phyloP scores from a whole-genome alignment of 2,113 vertebrate species.

The Cyprinodon tularosa region DNA sequence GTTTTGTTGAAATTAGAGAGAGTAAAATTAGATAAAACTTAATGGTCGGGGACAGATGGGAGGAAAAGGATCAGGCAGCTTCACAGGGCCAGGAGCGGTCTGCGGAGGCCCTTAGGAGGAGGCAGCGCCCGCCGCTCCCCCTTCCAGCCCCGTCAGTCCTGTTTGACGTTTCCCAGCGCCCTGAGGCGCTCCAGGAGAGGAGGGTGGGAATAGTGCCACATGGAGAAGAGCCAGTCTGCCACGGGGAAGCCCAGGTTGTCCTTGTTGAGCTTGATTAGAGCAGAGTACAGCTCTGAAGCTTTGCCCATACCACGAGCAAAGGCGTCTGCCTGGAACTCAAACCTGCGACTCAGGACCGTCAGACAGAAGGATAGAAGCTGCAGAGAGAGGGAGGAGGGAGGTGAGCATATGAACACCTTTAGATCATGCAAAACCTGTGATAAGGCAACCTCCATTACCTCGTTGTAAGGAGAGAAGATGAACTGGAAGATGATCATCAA shows the following conservation, averaged over 20 bases:
- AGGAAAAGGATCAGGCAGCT: slow-evolving; percentile 48
- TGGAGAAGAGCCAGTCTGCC: slow-evolving; percentile 98
- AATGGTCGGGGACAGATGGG: slow-evolving; percentile 8
- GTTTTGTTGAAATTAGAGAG: slow-evolving; percentile 52
- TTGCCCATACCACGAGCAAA: slow-evolving; percentile 93
- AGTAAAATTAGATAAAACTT: slow-evolving; percentile 60
- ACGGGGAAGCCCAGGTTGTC: slow-evolving; percentile 98
- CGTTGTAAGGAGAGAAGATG: slow-evolving; percentile 98
- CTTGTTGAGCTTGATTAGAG: slow-evolving; percentile 98
- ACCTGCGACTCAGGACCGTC: slow-evolving; percentile 93
- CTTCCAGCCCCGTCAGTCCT: slow-evolving; percentile 85
- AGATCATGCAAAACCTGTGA: not conserved
- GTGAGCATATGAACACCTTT: not conserved
- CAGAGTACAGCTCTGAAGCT: slow-evolving; percentile 93
- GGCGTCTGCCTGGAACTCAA: slow-evolving; percentile 98
- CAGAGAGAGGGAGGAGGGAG: not conserved
- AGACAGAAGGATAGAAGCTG: slow-evolving; percentile 96
- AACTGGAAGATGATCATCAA: slow-evolving; percentile 99
- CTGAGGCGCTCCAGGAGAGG: slow-evolving; percentile 96
- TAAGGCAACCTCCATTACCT: slow-evolving; percentile 78
- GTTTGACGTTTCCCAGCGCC: slow-evolving; percentile 87
- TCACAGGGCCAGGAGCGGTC: slow-evolving; percentile 71
- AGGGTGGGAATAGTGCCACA: slow-evolving; percentile 99
- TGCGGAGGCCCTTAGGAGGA: slow-evolving; percentile 67
- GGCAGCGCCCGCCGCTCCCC: slow-evolving; percentile 49